These are phyloP conservation scores for Cydia strobilella DNA, from an alignment of 1,140 invertebrate species.

Conservation along the genomic window DNA sequence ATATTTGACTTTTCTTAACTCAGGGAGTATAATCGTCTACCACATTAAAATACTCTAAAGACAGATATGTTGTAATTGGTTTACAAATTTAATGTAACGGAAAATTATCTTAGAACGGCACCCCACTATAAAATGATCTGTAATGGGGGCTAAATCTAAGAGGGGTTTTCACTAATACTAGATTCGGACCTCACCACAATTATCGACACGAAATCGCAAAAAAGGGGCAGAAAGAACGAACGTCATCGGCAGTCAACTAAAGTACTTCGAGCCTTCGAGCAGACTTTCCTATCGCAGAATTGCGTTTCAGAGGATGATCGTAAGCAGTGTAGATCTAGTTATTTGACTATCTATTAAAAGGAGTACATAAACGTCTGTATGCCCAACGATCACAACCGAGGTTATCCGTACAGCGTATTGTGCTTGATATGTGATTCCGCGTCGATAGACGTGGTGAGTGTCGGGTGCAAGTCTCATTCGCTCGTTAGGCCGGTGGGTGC, in stretches of 20 bases:
- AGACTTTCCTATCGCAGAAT: not conserved
- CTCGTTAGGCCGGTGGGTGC: conserved; percentile 4
- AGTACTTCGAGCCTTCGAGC: not conserved
- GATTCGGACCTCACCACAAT: not conserved
- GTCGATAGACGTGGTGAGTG: not conserved
- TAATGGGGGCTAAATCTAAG: not conserved
- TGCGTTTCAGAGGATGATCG: no score
- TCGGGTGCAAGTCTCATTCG: not conserved
- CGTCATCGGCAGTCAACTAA: not conserved
- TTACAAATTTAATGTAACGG: no score
- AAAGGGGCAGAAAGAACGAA: no score
- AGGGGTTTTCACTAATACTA: not conserved
- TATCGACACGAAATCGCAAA: not conserved
- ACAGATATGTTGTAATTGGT: no score
- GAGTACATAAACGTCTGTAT: not conserved
- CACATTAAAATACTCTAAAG: no score
- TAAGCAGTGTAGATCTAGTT: not conserved
- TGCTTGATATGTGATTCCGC: not conserved
- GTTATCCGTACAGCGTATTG: not conserved
- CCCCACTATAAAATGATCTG: not conserved
- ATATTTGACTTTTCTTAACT: no score
- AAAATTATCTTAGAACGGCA: not conserved
- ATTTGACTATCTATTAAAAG: not conserved
- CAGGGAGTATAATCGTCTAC: no score
- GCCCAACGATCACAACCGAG: not conserved